Evolutionary conservation across 2,797 vertebrate species (phyloP).

Genomic region (Myotis findleyi): DNA sequence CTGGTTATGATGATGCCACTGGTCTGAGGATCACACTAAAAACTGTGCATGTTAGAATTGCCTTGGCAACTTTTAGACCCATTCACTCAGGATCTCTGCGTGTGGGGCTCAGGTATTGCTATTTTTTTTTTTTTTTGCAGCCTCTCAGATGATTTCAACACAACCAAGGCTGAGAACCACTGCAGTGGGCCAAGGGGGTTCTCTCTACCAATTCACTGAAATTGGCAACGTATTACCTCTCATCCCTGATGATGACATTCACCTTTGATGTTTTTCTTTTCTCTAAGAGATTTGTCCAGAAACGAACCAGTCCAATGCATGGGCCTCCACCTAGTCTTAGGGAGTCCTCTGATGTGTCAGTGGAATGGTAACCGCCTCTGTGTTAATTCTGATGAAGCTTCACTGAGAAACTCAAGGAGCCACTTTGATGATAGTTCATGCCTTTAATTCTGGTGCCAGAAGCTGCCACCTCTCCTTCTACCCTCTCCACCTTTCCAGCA

Average conservation of each 20-base stretch:
- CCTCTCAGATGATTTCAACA: not conserved
- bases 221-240: not conserved
- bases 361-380: not conserved
- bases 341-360: not conserved
- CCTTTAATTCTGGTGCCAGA: not conserved
- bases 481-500: not conserved
- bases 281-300: not conserved
- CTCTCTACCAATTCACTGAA: not conserved
- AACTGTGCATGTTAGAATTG: not conserved
- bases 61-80: not conserved
- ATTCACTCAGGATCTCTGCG: not conserved
- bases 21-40: not conserved
- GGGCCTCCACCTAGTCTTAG: not conserved
- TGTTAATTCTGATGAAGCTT: slow-evolving; percentile 2
- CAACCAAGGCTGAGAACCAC: not conserved
- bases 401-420: not conserved
- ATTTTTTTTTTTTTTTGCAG: not conserved
- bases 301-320: not conserved
- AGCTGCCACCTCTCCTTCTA: not conserved
- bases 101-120: not conserved
- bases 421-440: not conserved
- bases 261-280: not conserved
- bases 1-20: not conserved
- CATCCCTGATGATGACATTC: not conserved
- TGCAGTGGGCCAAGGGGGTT: not conserved